phyloP scores from a whole-genome alignment of 2,888 invertebrate species.

The Chrysolina oricalcia region DNA sequence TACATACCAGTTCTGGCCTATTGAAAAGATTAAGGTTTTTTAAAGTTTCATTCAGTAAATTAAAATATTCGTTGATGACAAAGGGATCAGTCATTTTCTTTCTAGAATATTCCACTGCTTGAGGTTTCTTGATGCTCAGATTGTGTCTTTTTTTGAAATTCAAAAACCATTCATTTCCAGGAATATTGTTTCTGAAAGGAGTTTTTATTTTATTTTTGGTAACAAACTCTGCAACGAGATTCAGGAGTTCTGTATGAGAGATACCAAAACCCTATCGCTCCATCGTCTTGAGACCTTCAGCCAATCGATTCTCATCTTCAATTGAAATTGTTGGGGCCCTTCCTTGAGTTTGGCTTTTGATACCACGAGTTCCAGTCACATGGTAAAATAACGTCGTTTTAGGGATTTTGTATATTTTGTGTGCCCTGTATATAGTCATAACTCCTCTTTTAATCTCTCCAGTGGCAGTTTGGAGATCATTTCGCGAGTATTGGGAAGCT shows the following conservation, averaged over 20 bases:
- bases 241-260: slow-evolving; percentile 53
- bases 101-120: slow-evolving; percentile 40
- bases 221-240: slow-evolving; percentile 53
- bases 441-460: slow-evolving; percentile 12
- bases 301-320: slow-evolving; percentile 30
- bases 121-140: slow-evolving; percentile 56
- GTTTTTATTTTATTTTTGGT: slow-evolving; percentile 54
- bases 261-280: slow-evolving; percentile 54
- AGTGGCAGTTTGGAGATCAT: slow-evolving; percentile 3
- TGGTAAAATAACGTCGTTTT: slow-evolving; percentile 25
- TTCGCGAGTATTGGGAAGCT: background rate
- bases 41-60: slow-evolving; percentile 12
- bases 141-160: slow-evolving; percentile 55
- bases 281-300: slow-evolving; percentile 24
- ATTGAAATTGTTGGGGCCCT: slow-evolving; percentile 23
- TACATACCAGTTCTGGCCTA: slow-evolving; percentile 15
- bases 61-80: slow-evolving; percentile 32
- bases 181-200: slow-evolving; percentile 56
- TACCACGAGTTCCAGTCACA: slow-evolving; percentile 26
- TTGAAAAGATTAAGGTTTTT: background rate
- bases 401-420: slow-evolving; percentile 30
- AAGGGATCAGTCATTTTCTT: slow-evolving; percentile 39
- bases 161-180: slow-evolving; percentile 57
- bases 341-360: slow-evolving; percentile 29
- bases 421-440: slow-evolving; percentile 33